A percentile compares a stretch with the other conserved stretches of the same genome.
Evolutionary conservation across 2,113 vertebrate genomes (phyloP).

Genomic region (Suricata suricatta): DNA sequence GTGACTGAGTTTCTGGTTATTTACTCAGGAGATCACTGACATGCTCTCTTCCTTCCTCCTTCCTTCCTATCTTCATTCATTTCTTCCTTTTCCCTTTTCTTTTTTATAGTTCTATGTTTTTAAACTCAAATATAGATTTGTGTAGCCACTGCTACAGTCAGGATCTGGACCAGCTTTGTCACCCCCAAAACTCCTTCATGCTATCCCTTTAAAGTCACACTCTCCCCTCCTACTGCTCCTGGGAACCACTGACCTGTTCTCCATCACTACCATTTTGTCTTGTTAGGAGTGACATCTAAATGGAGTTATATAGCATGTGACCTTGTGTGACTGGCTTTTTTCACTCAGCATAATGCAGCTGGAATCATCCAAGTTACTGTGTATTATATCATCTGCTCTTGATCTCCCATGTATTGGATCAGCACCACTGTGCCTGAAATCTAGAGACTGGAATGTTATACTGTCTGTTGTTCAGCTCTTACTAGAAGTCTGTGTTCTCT

Average conservation of each 20-base stretch:
- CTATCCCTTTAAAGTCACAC: background rate
- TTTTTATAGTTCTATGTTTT: background rate
- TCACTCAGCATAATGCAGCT: constrained; percentile 18
- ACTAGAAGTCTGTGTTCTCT: constrained; percentile 14
- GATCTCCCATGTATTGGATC: background rate
- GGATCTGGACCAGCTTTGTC: too few relatives aligned
- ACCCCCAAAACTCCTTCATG: background rate
- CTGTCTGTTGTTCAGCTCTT: background rate
- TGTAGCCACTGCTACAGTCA: background rate
- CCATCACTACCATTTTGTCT: background rate
- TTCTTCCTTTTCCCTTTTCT: background rate
- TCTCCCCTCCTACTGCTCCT: background rate
- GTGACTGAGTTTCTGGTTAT: background rate
- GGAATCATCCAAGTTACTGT: background rate
- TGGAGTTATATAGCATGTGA: background rate
- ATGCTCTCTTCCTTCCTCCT: too few relatives aligned
- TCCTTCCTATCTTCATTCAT: background rate
- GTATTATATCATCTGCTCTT: constrained; percentile 19
- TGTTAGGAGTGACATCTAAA: constrained; percentile 31
- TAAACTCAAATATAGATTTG: background rate
- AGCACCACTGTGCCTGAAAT: background rate
- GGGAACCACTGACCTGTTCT: constrained; percentile 1
- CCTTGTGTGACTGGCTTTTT: constrained; percentile 54
- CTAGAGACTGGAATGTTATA: background rate
- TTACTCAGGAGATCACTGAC: background rate